A percentile compares a stretch with the other conserved stretches of the same genome.
phyloP scores from a whole-genome alignment of 2,888 invertebrate species.

The Phaonia tiefii region DNA sequence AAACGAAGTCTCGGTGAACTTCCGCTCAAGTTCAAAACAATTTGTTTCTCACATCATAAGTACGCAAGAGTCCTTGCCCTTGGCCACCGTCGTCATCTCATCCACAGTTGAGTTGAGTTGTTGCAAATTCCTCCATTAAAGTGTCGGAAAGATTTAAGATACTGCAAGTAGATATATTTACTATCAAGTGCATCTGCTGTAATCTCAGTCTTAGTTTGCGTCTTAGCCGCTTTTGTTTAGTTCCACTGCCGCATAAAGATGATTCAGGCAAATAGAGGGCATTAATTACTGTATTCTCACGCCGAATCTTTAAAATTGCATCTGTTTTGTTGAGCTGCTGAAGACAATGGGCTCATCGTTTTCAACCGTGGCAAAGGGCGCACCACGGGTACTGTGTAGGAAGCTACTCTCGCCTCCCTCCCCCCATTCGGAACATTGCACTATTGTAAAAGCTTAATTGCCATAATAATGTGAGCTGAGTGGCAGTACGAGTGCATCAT shows the following conservation, averaged over 20 bases:
- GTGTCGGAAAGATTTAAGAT: not conserved
- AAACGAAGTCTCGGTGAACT: not conserved
- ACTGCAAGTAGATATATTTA: conserved; percentile 24
- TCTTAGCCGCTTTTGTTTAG: not conserved
- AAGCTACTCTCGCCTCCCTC: not conserved
- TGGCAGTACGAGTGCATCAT: not conserved
- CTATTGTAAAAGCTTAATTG: conserved; percentile 33
- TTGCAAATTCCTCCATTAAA: too few relatives aligned
- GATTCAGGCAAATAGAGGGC: too few relatives aligned
- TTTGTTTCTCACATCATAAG: conserved; percentile 15
- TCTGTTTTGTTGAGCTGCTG: not conserved
- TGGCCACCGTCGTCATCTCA: conserved; percentile 3
- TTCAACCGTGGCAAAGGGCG: too few relatives aligned
- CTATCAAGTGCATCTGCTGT: conserved; percentile 28
- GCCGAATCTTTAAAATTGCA: conserved; percentile 2
- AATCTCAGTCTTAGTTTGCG: not conserved
- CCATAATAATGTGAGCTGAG: conserved; percentile 27
- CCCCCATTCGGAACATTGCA: not conserved
- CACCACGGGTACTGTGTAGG: not conserved
- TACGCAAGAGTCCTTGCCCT: conserved; percentile 18
- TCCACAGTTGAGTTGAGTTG: too few relatives aligned
- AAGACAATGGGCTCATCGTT: too few relatives aligned
- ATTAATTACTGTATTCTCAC: conserved; percentile 22
- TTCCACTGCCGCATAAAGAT: too few relatives aligned
- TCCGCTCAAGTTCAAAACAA: not conserved